Percentiles rank a stretch among this genome's conserved stretches.
Conservation (phyloP, 2,797 vertebrate genomes). For the Phyllotis vaccarum region DNA sequence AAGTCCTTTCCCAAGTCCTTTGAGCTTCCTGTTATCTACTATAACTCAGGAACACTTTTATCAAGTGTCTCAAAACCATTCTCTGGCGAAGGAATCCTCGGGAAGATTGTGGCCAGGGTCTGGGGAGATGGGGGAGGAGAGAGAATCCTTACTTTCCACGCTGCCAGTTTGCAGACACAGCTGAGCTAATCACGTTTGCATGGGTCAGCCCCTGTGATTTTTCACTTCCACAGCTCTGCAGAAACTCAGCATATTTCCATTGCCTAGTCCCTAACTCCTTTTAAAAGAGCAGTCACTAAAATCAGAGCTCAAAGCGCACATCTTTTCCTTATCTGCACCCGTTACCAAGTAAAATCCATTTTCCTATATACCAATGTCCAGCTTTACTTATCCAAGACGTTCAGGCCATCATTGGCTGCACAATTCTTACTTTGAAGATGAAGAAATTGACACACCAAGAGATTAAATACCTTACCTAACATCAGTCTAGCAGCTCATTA, state of each 20-base stretch:
- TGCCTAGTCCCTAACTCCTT: background rate
- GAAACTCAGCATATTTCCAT: background rate
- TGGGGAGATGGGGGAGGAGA: background rate
- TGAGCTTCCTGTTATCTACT: background rate
- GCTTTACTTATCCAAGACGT: background rate
- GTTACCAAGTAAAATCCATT: background rate
- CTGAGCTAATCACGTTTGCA: background rate
- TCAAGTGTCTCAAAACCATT: background rate
- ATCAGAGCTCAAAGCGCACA: fast-evolving
- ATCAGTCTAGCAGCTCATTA: background rate
- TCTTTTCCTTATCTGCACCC: background rate
- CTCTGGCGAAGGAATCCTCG: conserved; percentile 1
- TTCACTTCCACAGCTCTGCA: background rate
- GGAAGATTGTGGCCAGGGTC: background rate
- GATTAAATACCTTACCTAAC: conserved; percentile 27
- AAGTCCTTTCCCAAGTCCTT: background rate
- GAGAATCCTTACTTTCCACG: background rate
- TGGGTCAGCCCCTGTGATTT: background rate
- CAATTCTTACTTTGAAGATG: conserved; percentile 51
- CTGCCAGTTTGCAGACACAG: background rate
- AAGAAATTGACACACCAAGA: conserved; percentile 34
- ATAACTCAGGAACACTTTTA: background rate
- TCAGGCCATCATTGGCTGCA: background rate
- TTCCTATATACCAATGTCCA: background rate
- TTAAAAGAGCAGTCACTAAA: background rate